Evolutionary conservation across 2,888 invertebrate genomes (phyloP).

Genomic region (Yponomeuta malinellus): DNA sequence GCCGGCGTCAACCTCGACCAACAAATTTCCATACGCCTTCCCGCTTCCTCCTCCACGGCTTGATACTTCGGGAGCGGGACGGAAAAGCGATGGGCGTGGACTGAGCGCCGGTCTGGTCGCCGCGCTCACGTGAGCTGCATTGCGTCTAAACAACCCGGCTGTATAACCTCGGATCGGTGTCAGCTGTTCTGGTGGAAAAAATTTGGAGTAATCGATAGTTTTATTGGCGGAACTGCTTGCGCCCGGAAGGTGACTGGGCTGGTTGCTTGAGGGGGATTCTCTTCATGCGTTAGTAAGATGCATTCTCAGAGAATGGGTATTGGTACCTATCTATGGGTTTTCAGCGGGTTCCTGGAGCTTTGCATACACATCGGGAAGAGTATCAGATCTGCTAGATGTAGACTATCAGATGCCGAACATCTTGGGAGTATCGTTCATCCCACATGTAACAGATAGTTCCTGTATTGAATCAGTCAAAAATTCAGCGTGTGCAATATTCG

Average conservation of each 20-base stretch:
- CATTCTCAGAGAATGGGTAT: no score
- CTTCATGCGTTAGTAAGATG: no score
- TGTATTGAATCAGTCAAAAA: no score
- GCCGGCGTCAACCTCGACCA: slow-evolving; percentile 43
- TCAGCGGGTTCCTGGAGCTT: no score
- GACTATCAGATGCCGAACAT: no score
- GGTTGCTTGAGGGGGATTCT: not conserved
- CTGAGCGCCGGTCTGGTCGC: slow-evolving; percentile 48
- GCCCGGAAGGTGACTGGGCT: not conserved
- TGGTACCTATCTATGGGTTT: no score
- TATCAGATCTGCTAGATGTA: no score
- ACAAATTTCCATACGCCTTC: slow-evolving; percentile 35
- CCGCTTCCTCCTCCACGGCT: slow-evolving; percentile 24
- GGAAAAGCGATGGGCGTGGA: slow-evolving; percentile 30
- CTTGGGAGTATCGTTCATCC: no score
- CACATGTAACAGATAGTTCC: no score
- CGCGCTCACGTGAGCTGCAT: slow-evolving; percentile 75
- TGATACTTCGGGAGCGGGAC: slow-evolving; percentile 20
- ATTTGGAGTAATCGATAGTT: slow-evolving; percentile 57
- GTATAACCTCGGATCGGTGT: slow-evolving; percentile 53
- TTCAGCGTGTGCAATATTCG: no score
- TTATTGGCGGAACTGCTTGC: not conserved
- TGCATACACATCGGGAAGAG: no score
- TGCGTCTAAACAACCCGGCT: slow-evolving; percentile 74
- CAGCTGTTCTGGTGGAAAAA: slow-evolving; percentile 57